Conservation (phyloP, 2,113 vertebrate species). For the Xerus inauris region DNA sequence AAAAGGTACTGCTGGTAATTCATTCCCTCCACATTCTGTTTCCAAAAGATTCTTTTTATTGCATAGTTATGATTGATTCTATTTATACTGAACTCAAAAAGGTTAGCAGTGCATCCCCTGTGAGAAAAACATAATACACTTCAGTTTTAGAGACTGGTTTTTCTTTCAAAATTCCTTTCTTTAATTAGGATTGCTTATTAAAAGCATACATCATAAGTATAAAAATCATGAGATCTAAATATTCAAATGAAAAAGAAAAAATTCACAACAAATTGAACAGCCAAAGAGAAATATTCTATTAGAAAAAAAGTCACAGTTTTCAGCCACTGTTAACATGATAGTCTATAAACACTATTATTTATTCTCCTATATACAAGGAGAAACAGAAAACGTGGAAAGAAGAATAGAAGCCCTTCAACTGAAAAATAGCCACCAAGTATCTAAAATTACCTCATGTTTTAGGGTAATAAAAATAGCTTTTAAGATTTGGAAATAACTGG, state of each 20-base stretch:
- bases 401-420: conserved; percentile 28
- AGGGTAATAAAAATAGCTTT: neutral
- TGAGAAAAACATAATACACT: neutral
- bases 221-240: conserved; percentile 7
- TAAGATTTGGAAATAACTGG: neutral
- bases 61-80: neutral
- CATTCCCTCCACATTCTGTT: neutral
- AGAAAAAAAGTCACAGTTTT: neutral
- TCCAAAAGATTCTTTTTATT: neutral
- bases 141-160: conserved; percentile 43
- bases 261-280: neutral
- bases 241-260: neutral
- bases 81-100: neutral
- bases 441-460: conserved; percentile 16
- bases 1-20: neutral
- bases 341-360: neutral
- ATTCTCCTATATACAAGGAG: neutral
- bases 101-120: neutral
- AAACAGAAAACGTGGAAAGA: conserved; percentile 1
- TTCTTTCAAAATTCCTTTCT: neutral
- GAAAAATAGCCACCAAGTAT: neutral
- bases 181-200: neutral
- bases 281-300: conserved; percentile 39
- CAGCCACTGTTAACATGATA: neutral
- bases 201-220: neutral